Percentiles rank a stretch among this genome's conserved stretches.
phyloP scores from a whole-genome alignment of 1,140 invertebrate species.

The Dendroctonus ponderosae region DNA sequence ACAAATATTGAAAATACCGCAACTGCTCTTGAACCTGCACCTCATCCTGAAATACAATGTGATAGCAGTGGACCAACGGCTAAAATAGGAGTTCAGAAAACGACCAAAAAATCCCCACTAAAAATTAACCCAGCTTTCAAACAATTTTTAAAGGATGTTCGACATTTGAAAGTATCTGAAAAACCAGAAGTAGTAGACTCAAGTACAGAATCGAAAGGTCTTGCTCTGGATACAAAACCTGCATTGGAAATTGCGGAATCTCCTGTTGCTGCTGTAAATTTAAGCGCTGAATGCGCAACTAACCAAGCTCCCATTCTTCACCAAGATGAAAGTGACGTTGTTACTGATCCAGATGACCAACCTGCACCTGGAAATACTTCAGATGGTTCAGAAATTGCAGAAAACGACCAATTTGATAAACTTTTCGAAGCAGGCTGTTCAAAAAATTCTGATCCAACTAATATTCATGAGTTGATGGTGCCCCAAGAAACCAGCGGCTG shows the following conservation, averaged over 20 bases:
- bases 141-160: slow-evolving; percentile 27
- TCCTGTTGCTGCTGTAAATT: background rate
- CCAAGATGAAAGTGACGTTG: background rate
- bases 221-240: background rate
- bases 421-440: slow-evolving; percentile 28
- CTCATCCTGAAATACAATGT: too few relatives aligned
- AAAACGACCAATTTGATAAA: slow-evolving; percentile 31
- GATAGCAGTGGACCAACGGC: too few relatives aligned
- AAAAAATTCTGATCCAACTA: background rate
- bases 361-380: background rate
- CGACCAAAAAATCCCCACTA: slow-evolving; percentile 14
- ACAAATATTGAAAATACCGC: too few relatives aligned
- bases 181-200: slow-evolving; percentile 1
- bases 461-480: background rate
- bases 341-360: slow-evolving; percentile 7
- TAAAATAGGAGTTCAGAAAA: background rate
- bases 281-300: background rate
- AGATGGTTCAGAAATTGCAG: background rate
- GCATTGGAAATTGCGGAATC: background rate
- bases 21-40: too few relatives aligned
- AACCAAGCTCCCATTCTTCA: background rate
- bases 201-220: too few relatives aligned
- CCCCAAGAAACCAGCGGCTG: background rate
- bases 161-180: slow-evolving; percentile 7
- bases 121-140: slow-evolving; percentile 32